These are phyloP conservation scores for Morbakka virulenta DNA, from an alignment of 30 jellyfish, hydroid and myxozoan genomes.

Conservation along the genomic window DNA sequence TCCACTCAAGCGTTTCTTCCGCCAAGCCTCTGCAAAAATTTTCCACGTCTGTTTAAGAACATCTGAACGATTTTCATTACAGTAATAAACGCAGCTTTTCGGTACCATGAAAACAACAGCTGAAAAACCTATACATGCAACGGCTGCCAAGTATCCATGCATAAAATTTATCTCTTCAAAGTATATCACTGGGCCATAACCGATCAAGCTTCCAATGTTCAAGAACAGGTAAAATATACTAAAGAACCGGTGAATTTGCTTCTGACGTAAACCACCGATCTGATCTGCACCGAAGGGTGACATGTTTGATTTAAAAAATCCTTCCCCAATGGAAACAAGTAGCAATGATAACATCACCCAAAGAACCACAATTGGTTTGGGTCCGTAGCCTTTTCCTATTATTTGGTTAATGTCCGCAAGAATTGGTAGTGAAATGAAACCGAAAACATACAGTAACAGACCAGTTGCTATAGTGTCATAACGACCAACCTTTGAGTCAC, in stretches of 20 bases:
- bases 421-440: conserved; percentile 56
- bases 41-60: no score
- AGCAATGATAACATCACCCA: conserved; percentile 69
- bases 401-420: conserved; percentile 14
- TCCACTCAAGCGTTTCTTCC: no score
- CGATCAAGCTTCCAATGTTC: conserved; percentile 79
- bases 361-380: neutral
- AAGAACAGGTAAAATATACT: conserved; percentile 81
- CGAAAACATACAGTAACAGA: conserved; percentile 57
- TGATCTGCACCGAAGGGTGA: conserved; percentile 99
- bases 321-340: conserved; percentile 85
- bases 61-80: no score
- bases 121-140: conserved; percentile 53
- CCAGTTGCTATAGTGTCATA: conserved; percentile 66
- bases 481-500: conserved; percentile 80
- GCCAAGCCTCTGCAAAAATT: no score
- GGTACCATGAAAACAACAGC: conserved; percentile 51
- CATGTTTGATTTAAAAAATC: conserved; percentile 92
- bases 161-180: conserved; percentile 45
- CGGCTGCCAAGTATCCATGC: conserved; percentile 62
- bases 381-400: neutral
- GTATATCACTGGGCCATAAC: conserved; percentile 68
- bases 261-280: neutral
- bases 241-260: conserved; percentile 50
- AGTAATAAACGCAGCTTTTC: conserved; percentile 30